These are phyloP conservation scores for Galaxias olidus DNA, from an alignment of 2,797 vertebrate species.

Conservation along the genomic window DNA sequence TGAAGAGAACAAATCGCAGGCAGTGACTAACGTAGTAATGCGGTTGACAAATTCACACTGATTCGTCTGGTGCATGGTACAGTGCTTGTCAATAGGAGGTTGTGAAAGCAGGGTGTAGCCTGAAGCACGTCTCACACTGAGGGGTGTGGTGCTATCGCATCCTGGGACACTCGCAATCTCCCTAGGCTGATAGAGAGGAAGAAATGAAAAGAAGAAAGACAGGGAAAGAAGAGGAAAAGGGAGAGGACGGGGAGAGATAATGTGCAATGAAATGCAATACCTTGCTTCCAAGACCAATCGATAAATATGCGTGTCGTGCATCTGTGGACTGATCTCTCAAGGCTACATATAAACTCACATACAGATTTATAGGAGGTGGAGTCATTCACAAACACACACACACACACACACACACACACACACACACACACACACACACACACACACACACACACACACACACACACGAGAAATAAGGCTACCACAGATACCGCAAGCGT, in stretches of 20 bases:
- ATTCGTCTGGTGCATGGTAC: too few relatives aligned
- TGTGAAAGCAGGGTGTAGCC: too few relatives aligned
- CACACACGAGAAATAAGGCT: too few relatives aligned
- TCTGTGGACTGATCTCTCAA: conserved; percentile 29
- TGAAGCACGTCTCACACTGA: too few relatives aligned
- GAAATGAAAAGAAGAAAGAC: not conserved
- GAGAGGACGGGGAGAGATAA: conserved; percentile 16
- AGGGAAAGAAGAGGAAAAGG: conserved; percentile 5
- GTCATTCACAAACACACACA: not conserved
- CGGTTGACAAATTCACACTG: too few relatives aligned
- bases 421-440: too few relatives aligned
- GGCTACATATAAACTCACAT: conserved; percentile 10
- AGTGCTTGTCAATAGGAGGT: too few relatives aligned
- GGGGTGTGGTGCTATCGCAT: too few relatives aligned
- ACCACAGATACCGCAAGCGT: not conserved
- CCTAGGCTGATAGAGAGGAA: not conserved
- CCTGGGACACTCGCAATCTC: conserved; percentile 11
- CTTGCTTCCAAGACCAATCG: conserved; percentile 45
- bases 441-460: too few relatives aligned
- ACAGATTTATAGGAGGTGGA: not conserved
- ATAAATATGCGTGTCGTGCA: conserved; percentile 40
- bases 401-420: not conserved
- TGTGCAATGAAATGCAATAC: conserved; percentile 52
- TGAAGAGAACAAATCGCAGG: too few relatives aligned
- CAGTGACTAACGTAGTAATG: too few relatives aligned